Conservation (phyloP, 2,888 invertebrate genomes). For the Neuroscelio doddi region DNA sequence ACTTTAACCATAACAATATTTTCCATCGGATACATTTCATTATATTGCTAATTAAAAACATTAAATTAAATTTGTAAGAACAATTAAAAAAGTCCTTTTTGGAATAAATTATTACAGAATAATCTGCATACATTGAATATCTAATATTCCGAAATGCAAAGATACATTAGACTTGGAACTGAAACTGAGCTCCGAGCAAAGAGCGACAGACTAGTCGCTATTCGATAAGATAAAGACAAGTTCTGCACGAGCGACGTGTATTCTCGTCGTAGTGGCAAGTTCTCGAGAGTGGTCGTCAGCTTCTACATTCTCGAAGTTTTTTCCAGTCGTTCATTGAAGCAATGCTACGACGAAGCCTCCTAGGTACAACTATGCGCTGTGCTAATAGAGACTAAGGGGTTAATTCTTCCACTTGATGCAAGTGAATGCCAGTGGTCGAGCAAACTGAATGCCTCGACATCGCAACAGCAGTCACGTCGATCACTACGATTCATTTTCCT, state of each 20-base stretch:
- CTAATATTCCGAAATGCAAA: conserved; percentile 14
- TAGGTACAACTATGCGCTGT: conserved; percentile 5
- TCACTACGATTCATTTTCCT: conserved; percentile 19
- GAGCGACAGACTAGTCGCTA: conserved; percentile 41
- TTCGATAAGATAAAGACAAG: conserved; percentile 51
- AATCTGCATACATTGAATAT: no score
- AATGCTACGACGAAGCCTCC: conserved; percentile 12
- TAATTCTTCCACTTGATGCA: conserved; percentile 6
- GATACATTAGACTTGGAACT: conserved; percentile 21
- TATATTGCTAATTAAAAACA: no score
- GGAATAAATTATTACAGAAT: no score
- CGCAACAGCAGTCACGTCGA: conserved; percentile 19
- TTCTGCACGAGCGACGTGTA: conserved; percentile 49
- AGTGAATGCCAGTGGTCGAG: conserved; percentile 29
- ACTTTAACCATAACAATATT: no score
- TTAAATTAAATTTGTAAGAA: no score
- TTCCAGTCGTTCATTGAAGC: conserved; percentile 51
- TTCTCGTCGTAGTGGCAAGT: conserved; percentile 44
- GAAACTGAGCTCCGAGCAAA: conserved; percentile 22
- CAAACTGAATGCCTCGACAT: conserved; percentile 14
- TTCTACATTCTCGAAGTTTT: conserved; percentile 62
- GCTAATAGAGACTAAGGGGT: conserved; percentile 20
- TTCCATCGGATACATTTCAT: no score
- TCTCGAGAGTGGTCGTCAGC: conserved; percentile 59
- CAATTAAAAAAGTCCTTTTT: no score